Evolutionary conservation across 2,888 invertebrate species (phyloP).

Genomic region (Melolontha melolontha): DNA sequence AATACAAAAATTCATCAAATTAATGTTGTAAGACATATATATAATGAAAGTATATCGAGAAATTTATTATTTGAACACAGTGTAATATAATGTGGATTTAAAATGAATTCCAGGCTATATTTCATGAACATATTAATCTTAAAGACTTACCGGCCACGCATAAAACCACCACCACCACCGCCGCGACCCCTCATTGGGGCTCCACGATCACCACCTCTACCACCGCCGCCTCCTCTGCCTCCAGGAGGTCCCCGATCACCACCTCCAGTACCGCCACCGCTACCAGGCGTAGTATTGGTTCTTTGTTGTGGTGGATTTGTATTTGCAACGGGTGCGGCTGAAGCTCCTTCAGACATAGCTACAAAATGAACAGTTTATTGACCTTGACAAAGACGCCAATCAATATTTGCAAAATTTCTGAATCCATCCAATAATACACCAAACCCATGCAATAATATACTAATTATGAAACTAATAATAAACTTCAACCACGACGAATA

Average conservation of each 20-base stretch:
- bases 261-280: conserved; percentile 26
- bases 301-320: conserved; percentile 38
- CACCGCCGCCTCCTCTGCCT: conserved; percentile 28
- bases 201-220: conserved; percentile 35
- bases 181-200: conserved; percentile 37
- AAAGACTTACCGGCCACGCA: conserved; percentile 43
- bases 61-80: not conserved
- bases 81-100: too few relatives aligned
- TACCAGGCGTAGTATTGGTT: conserved; percentile 28
- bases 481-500: not conserved
- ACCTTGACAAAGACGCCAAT: conserved; percentile 30
- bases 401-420: conserved; percentile 18
- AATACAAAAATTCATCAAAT: too few relatives aligned
- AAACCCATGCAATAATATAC: too few relatives aligned
- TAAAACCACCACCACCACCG: conserved; percentile 34
- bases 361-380: conserved; percentile 32
- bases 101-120: not conserved
- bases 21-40: not conserved
- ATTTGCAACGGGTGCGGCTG: conserved; percentile 33
- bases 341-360: conserved; percentile 39
- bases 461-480: not conserved
- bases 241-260: conserved; percentile 9
- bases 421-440: too few relatives aligned
- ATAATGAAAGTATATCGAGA: too few relatives aligned
- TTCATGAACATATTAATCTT: too few relatives aligned